These are phyloP conservation scores for Heliothis virescens DNA, from an alignment of 1,140 invertebrate species.

Conservation along the genomic window DNA sequence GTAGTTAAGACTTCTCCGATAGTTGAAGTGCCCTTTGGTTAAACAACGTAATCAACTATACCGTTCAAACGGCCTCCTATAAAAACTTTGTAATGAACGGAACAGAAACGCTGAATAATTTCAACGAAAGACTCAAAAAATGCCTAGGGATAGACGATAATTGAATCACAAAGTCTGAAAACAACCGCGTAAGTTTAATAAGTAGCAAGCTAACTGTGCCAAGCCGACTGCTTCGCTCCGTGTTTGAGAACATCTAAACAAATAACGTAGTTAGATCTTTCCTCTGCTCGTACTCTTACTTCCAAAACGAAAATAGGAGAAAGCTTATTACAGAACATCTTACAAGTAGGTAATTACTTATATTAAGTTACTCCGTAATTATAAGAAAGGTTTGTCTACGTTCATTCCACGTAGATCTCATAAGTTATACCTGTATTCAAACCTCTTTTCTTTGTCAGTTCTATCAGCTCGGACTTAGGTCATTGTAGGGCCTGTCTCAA, in stretches of 20 bases:
- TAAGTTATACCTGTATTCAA: no score
- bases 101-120: slow-evolving; percentile 3
- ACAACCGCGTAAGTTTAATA: slow-evolving; percentile 46
- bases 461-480: no score
- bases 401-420: no score
- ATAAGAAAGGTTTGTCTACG: neutral
- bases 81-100: slow-evolving; percentile 23
- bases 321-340: slow-evolving; percentile 36
- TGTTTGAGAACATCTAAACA: slow-evolving; percentile 50
- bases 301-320: slow-evolving; percentile 33
- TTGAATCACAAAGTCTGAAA: slow-evolving; percentile 40
- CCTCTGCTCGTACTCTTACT: slow-evolving; percentile 28
- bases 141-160: slow-evolving; percentile 20
- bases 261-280: slow-evolving; percentile 44
- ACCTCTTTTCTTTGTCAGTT: no score
- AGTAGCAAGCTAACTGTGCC: slow-evolving; percentile 46
- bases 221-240: slow-evolving; percentile 37
- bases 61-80: slow-evolving; percentile 14
- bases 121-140: slow-evolving; percentile 24
- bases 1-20: slow-evolving; percentile 57
- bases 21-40: slow-evolving; percentile 53
- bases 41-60: slow-evolving; percentile 45
- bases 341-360: slow-evolving; percentile 15
- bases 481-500: neutral
- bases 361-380: slow-evolving; percentile 9